These are phyloP conservation scores for Tupaia tana DNA, from an alignment of 2,113 vertebrate species.

Conservation along the genomic window DNA sequence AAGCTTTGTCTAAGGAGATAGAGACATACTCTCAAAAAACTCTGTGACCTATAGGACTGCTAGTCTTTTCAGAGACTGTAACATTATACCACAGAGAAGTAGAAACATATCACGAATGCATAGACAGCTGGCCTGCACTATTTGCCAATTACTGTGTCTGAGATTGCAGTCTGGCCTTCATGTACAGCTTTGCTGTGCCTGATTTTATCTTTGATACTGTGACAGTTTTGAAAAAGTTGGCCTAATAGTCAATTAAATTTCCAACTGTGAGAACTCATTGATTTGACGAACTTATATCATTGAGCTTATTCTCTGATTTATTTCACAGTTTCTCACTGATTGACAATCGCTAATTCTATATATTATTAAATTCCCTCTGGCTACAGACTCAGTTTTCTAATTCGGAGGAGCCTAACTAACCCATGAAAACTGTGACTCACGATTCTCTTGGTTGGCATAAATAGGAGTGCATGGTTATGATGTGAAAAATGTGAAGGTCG, in stretches of 20 bases:
- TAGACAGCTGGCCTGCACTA: slow-evolving; percentile 28
- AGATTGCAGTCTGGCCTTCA: slow-evolving; percentile 63
- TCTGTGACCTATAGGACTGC: background rate
- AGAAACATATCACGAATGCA: slow-evolving; percentile 35
- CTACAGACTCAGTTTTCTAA: slow-evolving; percentile 30
- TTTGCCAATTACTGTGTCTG: slow-evolving; percentile 68
- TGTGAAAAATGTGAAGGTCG: background rate
- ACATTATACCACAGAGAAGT: slow-evolving; percentile 34
- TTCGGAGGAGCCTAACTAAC: background rate
- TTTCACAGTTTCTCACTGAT: slow-evolving; percentile 61
- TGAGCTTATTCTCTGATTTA: slow-evolving; percentile 39
- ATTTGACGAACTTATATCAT: slow-evolving; percentile 62
- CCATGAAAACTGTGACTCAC: background rate
- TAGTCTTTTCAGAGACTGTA: slow-evolving; percentile 7
- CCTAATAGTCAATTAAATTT: slow-evolving; percentile 76
- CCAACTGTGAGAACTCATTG: slow-evolving; percentile 66
- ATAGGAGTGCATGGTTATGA: background rate
- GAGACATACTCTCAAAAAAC: background rate
- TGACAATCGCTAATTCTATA: slow-evolving; percentile 66
- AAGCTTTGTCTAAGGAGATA: background rate
- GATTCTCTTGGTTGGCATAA: background rate
- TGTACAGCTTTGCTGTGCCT: slow-evolving; percentile 29
- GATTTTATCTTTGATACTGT: slow-evolving; percentile 67
- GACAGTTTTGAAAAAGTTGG: slow-evolving; percentile 72
- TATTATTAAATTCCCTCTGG: slow-evolving; percentile 51